These are phyloP conservation scores for Fissipunctia ypsillon DNA, from an alignment of 2,888 invertebrate genomes.

Conservation along the genomic window DNA sequence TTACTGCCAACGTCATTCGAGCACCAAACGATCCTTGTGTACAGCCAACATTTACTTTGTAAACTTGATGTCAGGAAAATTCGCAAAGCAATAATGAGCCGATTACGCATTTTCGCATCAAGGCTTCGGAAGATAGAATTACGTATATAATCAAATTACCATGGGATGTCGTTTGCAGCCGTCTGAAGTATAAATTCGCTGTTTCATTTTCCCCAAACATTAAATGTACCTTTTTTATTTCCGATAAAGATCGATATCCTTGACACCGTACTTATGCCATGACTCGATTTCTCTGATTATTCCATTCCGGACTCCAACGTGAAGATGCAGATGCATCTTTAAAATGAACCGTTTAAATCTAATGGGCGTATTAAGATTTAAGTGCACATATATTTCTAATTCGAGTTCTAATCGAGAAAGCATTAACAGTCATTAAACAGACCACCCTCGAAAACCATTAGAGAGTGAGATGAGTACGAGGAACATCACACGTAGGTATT, in stretches of 20 bases:
- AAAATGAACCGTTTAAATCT: slow-evolving; percentile 33
- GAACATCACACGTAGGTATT: slow-evolving; percentile 61
- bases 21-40: no score
- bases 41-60: background rate
- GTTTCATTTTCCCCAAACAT: slow-evolving; percentile 46
- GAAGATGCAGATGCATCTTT: slow-evolving; percentile 20
- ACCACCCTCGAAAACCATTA: slow-evolving; percentile 74
- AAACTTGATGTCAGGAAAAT: slow-evolving; percentile 43
- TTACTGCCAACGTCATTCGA: no score
- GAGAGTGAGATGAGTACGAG: slow-evolving; percentile 68
- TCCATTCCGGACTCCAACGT: background rate
- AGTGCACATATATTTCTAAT: slow-evolving; percentile 55
- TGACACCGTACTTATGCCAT: slow-evolving; percentile 28
- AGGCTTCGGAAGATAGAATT: slow-evolving; percentile 44
- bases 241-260: slow-evolving; percentile 50
- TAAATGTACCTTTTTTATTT: slow-evolving; percentile 17
- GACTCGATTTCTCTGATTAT: slow-evolving; percentile 40
- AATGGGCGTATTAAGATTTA: slow-evolving; percentile 53
- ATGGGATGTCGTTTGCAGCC: slow-evolving; percentile 37
- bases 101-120: slow-evolving; percentile 53
- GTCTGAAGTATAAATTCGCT: slow-evolving; percentile 22
- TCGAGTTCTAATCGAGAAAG: slow-evolving; percentile 61
- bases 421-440: slow-evolving; percentile 67
- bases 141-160: slow-evolving; percentile 54
- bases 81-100: slow-evolving; percentile 38